A percentile compares a stretch with the other conserved stretches of the same genome.
Evolutionary conservation across 2,797 vertebrate species (phyloP).

Genomic region (Dryobates pubescens): DNA sequence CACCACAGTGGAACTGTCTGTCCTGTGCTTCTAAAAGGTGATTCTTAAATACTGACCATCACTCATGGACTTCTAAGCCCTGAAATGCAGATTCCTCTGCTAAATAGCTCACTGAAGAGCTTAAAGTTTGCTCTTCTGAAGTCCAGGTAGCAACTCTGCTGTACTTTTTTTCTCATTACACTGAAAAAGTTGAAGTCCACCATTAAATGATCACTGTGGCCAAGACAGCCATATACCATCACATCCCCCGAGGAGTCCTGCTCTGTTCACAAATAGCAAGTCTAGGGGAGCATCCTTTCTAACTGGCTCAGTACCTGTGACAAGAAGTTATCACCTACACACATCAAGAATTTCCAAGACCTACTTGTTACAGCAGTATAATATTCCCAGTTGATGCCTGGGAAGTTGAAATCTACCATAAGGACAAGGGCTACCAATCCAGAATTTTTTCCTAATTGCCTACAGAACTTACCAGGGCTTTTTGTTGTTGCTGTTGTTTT

Average conservation of each 20-base stretch:
- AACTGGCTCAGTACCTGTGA: not conserved
- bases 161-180: not conserved
- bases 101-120: not conserved
- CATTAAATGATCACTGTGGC: not conserved
- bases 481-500: not conserved
- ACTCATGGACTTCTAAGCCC: not conserved
- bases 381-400: not conserved
- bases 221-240: not conserved
- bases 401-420: not conserved
- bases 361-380: not conserved
- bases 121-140: not conserved
- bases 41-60: not conserved
- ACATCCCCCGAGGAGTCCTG: accelerated
- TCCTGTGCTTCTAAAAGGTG: not conserved
- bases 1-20: not conserved
- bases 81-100: not conserved
- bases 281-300: not conserved
- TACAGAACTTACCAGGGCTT: not conserved
- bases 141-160: not conserved
- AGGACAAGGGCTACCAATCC: accelerated
- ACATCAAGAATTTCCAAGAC: not conserved
- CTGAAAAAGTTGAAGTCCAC: not conserved
- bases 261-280: not conserved
- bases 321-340: not conserved
- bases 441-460: not conserved